Conservation (phyloP, 2,888 invertebrate species). For the Himalopsyche tibetana region DNA sequence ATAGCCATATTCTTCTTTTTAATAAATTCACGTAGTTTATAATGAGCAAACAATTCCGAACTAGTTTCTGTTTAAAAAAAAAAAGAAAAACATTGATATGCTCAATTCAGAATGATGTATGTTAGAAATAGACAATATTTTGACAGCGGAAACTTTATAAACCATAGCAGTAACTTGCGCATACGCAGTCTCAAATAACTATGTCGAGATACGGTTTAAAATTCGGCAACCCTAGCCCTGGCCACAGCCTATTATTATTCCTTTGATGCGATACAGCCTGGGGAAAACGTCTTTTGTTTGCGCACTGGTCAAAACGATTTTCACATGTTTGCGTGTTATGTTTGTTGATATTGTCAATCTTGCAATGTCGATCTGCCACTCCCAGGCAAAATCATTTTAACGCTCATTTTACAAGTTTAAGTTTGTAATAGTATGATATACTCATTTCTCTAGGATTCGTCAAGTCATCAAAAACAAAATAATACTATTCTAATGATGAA, state of each 20-base stretch:
- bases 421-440: neutral
- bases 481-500: no score
- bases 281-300: neutral
- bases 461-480: no score
- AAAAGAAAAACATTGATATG: no score
- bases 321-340: constrained; percentile 15
- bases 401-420: neutral
- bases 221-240: neutral
- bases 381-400: neutral
- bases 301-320: constrained; percentile 6
- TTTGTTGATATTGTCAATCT: constrained; percentile 25
- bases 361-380: neutral
- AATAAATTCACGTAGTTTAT: no score
- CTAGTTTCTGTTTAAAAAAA: no score
- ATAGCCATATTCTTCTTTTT: no score
- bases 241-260: neutral
- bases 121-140: no score
- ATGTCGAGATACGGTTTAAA: neutral
- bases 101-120: no score
- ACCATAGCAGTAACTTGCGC: no score
- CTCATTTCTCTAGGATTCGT: neutral
- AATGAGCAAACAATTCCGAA: no score
- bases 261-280: constrained; percentile 13
- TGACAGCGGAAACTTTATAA: no score
- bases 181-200: neutral